Percentiles rank a stretch among this genome's conserved stretches.
phyloP scores from a whole-genome alignment of 2,888 invertebrate species.

The Rhamnusium bicolor region DNA sequence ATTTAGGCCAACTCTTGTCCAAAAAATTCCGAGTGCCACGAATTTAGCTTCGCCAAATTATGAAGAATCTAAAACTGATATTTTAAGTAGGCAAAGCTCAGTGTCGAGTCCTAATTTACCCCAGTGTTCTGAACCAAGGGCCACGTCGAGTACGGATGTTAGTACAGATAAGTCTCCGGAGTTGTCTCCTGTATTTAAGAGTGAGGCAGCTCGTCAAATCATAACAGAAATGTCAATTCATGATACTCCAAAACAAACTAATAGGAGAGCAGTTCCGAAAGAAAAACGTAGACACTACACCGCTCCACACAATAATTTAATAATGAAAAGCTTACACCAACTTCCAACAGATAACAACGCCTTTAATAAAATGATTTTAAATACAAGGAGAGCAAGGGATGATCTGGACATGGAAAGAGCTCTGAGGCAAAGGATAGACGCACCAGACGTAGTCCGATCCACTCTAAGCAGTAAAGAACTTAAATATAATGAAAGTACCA shows the following conservation, averaged over 20 bases:
- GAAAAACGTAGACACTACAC: constrained; percentile 91
- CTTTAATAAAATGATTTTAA: constrained; percentile 62
- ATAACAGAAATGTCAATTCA: constrained; percentile 83
- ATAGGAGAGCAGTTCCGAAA: constrained; percentile 81
- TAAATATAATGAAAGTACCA: constrained; percentile 85
- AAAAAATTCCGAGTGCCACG: constrained; percentile 41
- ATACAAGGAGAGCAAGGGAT: constrained; percentile 80
- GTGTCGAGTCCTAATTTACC: constrained; percentile 62
- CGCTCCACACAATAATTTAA: constrained; percentile 77
- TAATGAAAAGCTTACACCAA: constrained; percentile 66
- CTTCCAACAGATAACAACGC: constrained; percentile 62
- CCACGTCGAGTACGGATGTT: constrained; percentile 52
- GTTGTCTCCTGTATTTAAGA: constrained; percentile 87
- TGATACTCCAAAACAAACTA: constrained; percentile 62
- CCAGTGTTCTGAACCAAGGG: constrained; percentile 55
- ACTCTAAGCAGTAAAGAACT: constrained; percentile 80
- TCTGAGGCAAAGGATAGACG: constrained; percentile 81
- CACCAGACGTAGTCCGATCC: constrained; percentile 91
- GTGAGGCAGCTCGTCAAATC: constrained; percentile 89
- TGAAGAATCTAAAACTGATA: constrained; percentile 55
- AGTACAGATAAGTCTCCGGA: constrained; percentile 72
- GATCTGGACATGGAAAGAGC: constrained; percentile 92
- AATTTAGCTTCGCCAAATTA: constrained; percentile 49
- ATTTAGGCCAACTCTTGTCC: constrained; percentile 59
- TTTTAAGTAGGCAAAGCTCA: constrained; percentile 58